Conservation (phyloP, 1,140 invertebrate genomes). For the Eupeodes corollae region DNA sequence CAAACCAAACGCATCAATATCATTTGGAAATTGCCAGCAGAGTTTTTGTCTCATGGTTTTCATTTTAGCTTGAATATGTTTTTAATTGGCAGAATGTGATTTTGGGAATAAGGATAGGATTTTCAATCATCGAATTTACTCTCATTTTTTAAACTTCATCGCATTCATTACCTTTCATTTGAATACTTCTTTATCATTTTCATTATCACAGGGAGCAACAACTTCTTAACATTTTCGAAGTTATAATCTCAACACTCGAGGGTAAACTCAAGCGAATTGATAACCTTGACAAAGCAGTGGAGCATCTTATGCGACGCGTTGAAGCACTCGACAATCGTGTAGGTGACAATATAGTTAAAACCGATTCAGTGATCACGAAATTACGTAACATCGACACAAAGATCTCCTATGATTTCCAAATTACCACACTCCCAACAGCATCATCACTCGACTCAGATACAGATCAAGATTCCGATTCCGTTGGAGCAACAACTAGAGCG, state of each 20-base stretch:
- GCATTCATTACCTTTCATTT: too few species aligned
- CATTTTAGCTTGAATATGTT: too few species aligned
- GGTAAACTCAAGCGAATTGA: conserved; percentile 76
- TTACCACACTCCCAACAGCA: background rate
- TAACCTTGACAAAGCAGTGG: conserved; percentile 73
- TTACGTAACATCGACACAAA: conserved; percentile 58
- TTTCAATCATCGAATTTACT: too few species aligned
- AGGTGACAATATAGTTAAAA: conserved; percentile 72
- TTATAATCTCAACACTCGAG: conserved; percentile 75
- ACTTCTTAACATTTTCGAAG: conserved; percentile 77
- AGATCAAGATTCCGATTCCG: conserved; percentile 1
- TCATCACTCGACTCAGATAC: conserved; percentile 6
- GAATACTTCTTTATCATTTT: background rate
- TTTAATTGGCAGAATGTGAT: too few species aligned
- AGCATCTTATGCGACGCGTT: conserved; percentile 70
- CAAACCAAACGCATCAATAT: too few species aligned
- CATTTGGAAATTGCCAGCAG: too few species aligned
- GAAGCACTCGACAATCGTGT: conserved; percentile 68
- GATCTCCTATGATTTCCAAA: conserved; percentile 44
- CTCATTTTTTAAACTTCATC: too few species aligned
- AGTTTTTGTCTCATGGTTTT: too few species aligned
- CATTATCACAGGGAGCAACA: conserved; percentile 68
- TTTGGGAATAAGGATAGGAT: too few species aligned
- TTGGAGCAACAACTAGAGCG: conserved; percentile 15
- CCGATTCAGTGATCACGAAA: conserved; percentile 65